Base-by-base conservation (phyloP, 1,140 invertebrate species). In the Drosophila sulfurigaster region DNA sequence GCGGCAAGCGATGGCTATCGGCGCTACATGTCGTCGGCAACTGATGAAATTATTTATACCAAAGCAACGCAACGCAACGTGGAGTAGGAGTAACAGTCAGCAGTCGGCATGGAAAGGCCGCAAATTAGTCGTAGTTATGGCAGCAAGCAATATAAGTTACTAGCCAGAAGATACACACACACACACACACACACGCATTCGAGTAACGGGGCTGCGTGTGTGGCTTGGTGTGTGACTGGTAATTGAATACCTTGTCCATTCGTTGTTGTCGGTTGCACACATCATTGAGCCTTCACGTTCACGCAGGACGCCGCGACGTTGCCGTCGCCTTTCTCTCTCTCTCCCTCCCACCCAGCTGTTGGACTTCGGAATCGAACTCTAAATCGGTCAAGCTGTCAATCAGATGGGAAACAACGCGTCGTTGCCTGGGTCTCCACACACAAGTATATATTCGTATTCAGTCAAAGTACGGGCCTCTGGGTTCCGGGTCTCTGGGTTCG, bases 101-200 rank as follows among this genome's bases (percentile, higher is more conserved):
- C 16, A 35, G 20, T 16, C 45, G 32, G 16, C n/a, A 25, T 66
- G 45, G 13, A 32, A 10, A 60, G 45, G 46, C 28, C 68, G 70
- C 82, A 88, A 87, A 88, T 89, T 88, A 88, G 83, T 82, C 66
- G 73, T 82, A 88, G 83, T 88, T 88, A 87, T 87, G 77, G 77
- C 80, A 82, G 69, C 49, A 13, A 38, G 41, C 56, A 68, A 67
- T 63, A 63, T 30, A 63, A 62, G 66, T 77, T 77, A 79, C 75
- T 78, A 71, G 56, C 67, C 60, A 51, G 68, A 66, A 87, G 75
- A 87, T 75, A 86, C 69, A 62, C 10, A 60, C 35, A 41, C 30
- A 54, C 35, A 68, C 28, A 67, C 13, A 63, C 13, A 71, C 5
- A 70, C 1, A 54, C 6, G 48, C 57, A 43, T 54, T 41, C 49